phyloP scores from a whole-genome alignment of 2,113 vertebrate genomes.

The Balaenoptera acutorostrata region DNA sequence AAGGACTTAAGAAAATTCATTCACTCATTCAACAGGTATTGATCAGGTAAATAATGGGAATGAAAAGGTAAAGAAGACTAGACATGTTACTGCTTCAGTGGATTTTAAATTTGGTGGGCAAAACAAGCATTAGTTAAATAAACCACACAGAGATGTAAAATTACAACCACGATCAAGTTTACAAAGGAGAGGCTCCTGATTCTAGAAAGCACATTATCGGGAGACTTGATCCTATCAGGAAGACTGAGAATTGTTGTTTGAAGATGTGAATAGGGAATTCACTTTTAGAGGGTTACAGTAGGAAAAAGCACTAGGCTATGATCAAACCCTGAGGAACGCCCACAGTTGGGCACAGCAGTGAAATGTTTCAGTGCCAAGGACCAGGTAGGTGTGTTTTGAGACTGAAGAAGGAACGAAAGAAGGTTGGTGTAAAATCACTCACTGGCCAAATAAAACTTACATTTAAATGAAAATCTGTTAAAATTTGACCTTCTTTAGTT shows the following conservation, averaged over 20 bases:
- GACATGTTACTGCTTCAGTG: not conserved
- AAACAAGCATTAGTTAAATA: not conserved
- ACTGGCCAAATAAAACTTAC: not conserved
- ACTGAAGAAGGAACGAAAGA: not conserved
- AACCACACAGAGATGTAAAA: not conserved
- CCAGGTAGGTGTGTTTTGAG: not conserved
- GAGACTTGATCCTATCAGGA: not conserved
- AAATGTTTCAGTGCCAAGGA: not conserved
- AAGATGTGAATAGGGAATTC: not conserved
- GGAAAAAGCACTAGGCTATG: not conserved
- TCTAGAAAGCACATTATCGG: not conserved
- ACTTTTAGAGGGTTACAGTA: not conserved
- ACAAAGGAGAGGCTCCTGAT: not conserved
- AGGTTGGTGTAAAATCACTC: not conserved
- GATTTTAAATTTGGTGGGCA: not conserved
- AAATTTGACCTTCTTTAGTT: not conserved
- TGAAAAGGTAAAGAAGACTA: not conserved
- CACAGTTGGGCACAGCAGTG: rapidly evolving
- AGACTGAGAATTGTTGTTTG: not conserved
- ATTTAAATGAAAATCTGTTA: not conserved
- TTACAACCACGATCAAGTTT: not conserved
- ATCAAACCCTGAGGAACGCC: not conserved
- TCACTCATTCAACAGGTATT: not conserved
- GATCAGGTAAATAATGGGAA: not conserved
- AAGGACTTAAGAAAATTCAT: not conserved